A percentile compares a stretch with the other conserved stretches of the same genome.
Evolutionary conservation across 2,888 invertebrate genomes (phyloP).

Genomic region (Podabrus alpinus): DNA sequence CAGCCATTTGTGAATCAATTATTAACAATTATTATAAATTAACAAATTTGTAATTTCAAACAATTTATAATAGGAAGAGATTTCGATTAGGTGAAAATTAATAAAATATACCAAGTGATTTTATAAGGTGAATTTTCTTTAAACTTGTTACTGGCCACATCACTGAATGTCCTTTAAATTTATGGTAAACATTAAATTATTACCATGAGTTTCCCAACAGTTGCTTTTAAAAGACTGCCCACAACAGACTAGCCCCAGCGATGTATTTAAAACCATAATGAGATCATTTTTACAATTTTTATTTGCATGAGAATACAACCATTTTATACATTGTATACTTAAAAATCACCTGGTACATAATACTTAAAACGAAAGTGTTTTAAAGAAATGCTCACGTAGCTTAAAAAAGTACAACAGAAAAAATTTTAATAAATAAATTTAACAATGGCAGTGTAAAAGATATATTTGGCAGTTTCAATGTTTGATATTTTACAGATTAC

Average conservation of each 20-base stretch:
- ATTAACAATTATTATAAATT: no score
- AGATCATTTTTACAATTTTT: not conserved
- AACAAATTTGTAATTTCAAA: not conserved
- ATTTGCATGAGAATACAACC: not conserved
- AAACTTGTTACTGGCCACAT: not conserved
- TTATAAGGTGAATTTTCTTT: not conserved
- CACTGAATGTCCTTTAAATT: not conserved
- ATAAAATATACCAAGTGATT: not conserved
- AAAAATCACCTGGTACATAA: not conserved
- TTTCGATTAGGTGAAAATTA: not conserved
- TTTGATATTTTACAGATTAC: conserved; percentile 12
- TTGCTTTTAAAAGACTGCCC: not conserved
- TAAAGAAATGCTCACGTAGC: not conserved
- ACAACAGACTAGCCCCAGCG: not conserved
- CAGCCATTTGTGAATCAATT: no score
- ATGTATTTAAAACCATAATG: not conserved
- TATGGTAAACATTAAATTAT: not conserved
- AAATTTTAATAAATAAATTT: not conserved
- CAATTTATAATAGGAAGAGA: not conserved
- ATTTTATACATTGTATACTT: not conserved
- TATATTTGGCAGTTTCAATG: conserved; percentile 20
- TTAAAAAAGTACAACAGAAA: not conserved
- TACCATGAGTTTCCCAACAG: not conserved
- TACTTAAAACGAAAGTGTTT: not conserved
- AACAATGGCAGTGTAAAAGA: conserved; percentile 25